phyloP scores from a whole-genome alignment of 2,888 invertebrate genomes.

The Liposcelis brunnea region DNA sequence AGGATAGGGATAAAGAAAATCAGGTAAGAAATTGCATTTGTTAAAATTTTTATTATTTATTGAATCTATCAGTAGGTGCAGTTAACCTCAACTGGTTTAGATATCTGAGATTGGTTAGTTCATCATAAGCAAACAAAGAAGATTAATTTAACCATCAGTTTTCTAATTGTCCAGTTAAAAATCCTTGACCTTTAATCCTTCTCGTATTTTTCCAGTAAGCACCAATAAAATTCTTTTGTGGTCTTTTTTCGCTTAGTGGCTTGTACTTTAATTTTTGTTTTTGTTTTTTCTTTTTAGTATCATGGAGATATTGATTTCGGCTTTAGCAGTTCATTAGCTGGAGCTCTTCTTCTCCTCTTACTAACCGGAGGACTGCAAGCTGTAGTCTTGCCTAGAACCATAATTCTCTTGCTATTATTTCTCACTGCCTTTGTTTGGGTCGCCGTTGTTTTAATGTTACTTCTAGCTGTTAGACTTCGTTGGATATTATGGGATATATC shows the following conservation, averaged over 20 bases:
- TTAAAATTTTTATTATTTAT: background rate
- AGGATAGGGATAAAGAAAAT: constrained; percentile 66
- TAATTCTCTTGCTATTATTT: constrained; percentile 67
- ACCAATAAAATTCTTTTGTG: background rate
- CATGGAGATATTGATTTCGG: constrained; percentile 72
- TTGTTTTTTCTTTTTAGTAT: constrained; percentile 39
- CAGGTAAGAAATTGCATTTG: constrained; percentile 35
- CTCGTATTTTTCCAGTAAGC: too few species aligned
- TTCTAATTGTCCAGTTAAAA: too few species aligned
- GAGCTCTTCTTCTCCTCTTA: constrained; percentile 55
- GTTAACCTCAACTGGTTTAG: background rate
- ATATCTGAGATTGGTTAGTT: too few species aligned
- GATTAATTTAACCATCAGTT: too few species aligned
- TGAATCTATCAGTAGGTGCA: background rate
- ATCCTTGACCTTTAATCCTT: too few species aligned
- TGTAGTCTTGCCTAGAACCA: constrained; percentile 65
- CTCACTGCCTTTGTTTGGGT: constrained; percentile 84
- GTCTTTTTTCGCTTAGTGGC: background rate
- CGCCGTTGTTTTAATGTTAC: constrained; percentile 64
- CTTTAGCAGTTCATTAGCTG: constrained; percentile 66
- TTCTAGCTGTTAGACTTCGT: constrained; percentile 64
- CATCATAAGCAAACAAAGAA: too few species aligned
- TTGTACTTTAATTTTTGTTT: constrained; percentile 1
- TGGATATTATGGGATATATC: constrained; percentile 78
- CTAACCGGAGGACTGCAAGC: constrained; percentile 62